phyloP scores from a whole-genome alignment of 2,888 invertebrate species.

The Tetranychus piercei region DNA sequence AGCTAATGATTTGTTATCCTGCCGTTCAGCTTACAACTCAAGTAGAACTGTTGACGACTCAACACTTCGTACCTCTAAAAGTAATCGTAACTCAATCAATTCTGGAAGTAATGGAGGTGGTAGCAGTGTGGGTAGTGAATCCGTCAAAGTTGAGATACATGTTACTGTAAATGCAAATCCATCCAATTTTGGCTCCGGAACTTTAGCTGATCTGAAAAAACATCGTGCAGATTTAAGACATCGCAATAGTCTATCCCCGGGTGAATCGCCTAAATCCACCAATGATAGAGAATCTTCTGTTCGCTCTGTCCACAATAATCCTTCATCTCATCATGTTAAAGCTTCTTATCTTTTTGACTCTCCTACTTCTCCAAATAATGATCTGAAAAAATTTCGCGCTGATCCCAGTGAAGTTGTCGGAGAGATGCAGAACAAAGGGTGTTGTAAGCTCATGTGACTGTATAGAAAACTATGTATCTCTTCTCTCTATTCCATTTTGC shows the following conservation, averaged over 20 bases:
- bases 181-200: constrained; percentile 44
- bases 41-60: neutral
- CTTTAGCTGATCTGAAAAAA: constrained; percentile 78
- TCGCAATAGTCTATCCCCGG: constrained; percentile 23
- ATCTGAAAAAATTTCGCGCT: constrained; percentile 25
- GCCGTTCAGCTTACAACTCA: neutral
- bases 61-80: neutral
- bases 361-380: constrained; percentile 24
- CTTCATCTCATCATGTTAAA: neutral
- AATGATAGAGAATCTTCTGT: neutral
- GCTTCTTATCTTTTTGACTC: constrained; percentile 22
- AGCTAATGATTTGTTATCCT: neutral
- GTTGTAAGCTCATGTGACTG: constrained; percentile 20
- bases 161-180: constrained; percentile 31
- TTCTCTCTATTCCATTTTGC: neutral
- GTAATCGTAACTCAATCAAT: neutral
- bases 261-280: constrained; percentile 5
- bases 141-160: constrained; percentile 31
- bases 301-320: neutral
- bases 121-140: constrained; percentile 17
- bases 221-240: constrained; percentile 41
- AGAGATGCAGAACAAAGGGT: constrained; percentile 23
- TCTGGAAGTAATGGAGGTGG: constrained; percentile 3
- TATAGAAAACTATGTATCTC: neutral
- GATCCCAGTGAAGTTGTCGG: constrained; percentile 27